Evolutionary conservation across 2,113 vertebrate species (phyloP).

Genomic region (Sinocyclocheilus anophthalmus): DNA sequence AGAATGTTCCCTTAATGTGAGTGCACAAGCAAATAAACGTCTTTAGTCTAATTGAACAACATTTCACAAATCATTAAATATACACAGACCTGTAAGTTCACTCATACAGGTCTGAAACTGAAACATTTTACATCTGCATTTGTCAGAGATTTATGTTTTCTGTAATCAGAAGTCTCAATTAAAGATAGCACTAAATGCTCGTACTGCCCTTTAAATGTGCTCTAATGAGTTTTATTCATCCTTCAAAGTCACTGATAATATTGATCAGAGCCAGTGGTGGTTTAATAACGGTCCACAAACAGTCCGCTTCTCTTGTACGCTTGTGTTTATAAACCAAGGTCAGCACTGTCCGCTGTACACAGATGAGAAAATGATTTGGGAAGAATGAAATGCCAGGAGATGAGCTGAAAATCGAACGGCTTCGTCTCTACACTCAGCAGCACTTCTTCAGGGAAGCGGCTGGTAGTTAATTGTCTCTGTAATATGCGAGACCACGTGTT

Average conservation of each 20-base stretch:
- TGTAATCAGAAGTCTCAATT: conserved; percentile 52
- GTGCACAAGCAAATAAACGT: neutral
- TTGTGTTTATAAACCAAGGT: neutral
- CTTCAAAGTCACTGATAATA: conserved; percentile 36
- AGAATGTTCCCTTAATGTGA: neutral
- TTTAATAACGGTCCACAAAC: conserved; percentile 12
- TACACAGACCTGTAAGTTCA: neutral
- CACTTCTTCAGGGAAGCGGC: neutral
- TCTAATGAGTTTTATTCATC: conserved; percentile 54
- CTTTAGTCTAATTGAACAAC: neutral
- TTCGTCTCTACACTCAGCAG: neutral
- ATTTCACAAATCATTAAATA: neutral
- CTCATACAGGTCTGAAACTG: neutral
- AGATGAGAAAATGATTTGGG: conserved; percentile 24
- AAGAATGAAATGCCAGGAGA: conserved; percentile 18
- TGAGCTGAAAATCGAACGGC: conserved; percentile 12
- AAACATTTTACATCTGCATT: conserved; percentile 45
- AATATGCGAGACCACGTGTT: neutral
- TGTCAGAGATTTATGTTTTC: conserved; percentile 28
- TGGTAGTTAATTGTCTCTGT: conserved; percentile 21
- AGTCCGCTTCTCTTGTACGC: neutral
- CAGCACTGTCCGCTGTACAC: neutral
- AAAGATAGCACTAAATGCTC: conserved; percentile 40
- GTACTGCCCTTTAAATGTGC: neutral
- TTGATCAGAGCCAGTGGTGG: conserved; percentile 32